Base-by-base conservation (phyloP, 2,113 vertebrate species). In the Mungos mungo region DNA sequence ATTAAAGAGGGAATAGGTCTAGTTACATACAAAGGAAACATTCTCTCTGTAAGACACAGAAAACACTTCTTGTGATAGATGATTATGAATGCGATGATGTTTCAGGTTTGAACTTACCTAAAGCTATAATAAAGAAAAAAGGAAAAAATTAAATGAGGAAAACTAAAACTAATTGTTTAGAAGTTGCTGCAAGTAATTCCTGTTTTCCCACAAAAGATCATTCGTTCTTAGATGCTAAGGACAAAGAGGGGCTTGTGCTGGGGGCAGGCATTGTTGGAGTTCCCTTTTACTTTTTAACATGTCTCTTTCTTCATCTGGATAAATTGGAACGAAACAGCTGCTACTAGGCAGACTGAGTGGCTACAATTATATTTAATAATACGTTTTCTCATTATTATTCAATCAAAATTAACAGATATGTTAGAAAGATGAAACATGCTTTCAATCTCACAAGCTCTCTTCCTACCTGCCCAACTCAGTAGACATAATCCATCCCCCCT, bases 1-100 rank as follows among this genome's bases (percentile, higher is more conserved):
- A 99, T 98, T 98, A 98, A 98, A 97, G 97, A 98, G 95, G 94
- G 91, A 99, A 97, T 89, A 98, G 93, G 77, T 90, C 98, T 95
- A 96, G 87, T 88, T 95, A 98, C 89, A 98, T 96, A 96, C 82
- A 95, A 95, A 98, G 95, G 98, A 98, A 96, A 98, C 98, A 97
- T 98, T 98, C 96, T 96, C 88, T 98, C 97, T 95, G 79, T 92
- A 96, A 98, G 95, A 98, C 92, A 87, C 54, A 97, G 97, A 97
- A 98, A 98, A 97, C 96, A 95, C 97, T 98, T 97, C 96, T 96
- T 96, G 87, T 97, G 97, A 98, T 84, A 88, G 90, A 98, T 85
- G 97, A 98, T 99, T 98, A 99, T 96, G 97, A 98, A 98, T 98
- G 97, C 98, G 95, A 99, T 98, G 98, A 99, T 98, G 97, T 98